Conservation (phyloP, 2,113 vertebrate genomes). For the Colinus virginianus region DNA sequence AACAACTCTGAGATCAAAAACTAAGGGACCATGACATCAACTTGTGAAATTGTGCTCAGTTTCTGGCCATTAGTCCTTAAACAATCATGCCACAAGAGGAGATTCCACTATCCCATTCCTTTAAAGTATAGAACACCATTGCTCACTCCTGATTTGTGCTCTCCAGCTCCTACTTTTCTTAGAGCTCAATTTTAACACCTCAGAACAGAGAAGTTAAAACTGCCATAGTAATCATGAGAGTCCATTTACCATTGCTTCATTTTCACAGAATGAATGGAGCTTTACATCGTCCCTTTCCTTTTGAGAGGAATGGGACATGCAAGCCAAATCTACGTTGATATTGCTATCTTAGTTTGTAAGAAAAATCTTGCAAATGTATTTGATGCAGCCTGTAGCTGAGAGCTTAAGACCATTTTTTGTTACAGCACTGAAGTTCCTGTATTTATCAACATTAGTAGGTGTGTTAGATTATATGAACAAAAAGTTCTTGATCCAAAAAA, state of each 20-base stretch:
- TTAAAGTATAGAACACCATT: background rate
- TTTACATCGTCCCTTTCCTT: background rate
- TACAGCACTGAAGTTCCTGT: background rate
- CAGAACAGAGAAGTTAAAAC: background rate
- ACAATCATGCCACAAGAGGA: background rate
- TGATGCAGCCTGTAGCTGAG: background rate
- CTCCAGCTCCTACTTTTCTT: background rate
- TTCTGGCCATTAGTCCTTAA: background rate
- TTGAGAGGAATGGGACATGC: background rate
- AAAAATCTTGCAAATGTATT: background rate
- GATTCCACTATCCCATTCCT: background rate
- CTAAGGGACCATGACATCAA: background rate
- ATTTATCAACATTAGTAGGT: background rate
- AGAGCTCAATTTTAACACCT: background rate
- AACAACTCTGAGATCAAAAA: background rate
- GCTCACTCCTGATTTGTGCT: background rate
- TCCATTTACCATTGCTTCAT: background rate
- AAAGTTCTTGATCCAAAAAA: background rate
- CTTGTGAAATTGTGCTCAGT: background rate
- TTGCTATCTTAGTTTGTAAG: background rate
- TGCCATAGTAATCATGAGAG: background rate
- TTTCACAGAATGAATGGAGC: fast-evolving
- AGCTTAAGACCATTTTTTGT: background rate
- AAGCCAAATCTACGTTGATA: background rate
- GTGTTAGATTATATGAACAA: background rate